Evolutionary conservation across 37 sponge, comb jelly and placozoan species (phyloP), one percentile per base, ranked within the genome.

Genomic region (Lycopodina hypogea): DNA sequence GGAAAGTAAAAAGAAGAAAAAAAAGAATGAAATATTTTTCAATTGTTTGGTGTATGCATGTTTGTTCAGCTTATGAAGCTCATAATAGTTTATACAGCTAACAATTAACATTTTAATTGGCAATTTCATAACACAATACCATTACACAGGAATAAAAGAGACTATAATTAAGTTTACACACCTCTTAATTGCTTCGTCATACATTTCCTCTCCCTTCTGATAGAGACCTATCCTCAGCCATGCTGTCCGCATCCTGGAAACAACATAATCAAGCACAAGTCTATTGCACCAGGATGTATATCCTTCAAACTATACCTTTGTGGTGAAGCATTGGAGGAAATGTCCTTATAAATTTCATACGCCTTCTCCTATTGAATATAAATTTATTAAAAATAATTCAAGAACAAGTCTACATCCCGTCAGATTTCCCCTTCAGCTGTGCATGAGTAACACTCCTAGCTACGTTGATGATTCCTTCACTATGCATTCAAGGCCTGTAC

Each of bases 191-290:
- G 95, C 89, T 2, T 84, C 89, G 24, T 66, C 81, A 53, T 81
- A 76, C 30, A 81, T 60, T 2, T 68, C 59, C 52, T 79, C 74
- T 51, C 56, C 73, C 57, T 56, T 48, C 56, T 88, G 93, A 26
- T 76, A 78, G 3, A 94, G 81, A 36, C 95, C 95, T 58, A 91
- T 60, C 36, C 83, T 89, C 56, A 88, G 67, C 92, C 89, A 94
- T 36, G 89, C 89, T 70, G 75, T 69, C 42, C 78, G 90, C 4
- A 81, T 58, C 23, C 91, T 86, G 37, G 62, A 39, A 41, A 28
- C 40, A 53, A 83, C 52, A 66, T 28, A 28, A 37, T 45, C 28
- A 35, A 22, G 30, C 69, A 34, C 51, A 57, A 23, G 8, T 38
- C 30, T 2, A 18, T 7, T 67, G 17, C 59, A 42, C 28, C 75